Evolutionary conservation across 1,140 invertebrate species (phyloP).

Genomic region (Calliopsis andreniformis): DNA sequence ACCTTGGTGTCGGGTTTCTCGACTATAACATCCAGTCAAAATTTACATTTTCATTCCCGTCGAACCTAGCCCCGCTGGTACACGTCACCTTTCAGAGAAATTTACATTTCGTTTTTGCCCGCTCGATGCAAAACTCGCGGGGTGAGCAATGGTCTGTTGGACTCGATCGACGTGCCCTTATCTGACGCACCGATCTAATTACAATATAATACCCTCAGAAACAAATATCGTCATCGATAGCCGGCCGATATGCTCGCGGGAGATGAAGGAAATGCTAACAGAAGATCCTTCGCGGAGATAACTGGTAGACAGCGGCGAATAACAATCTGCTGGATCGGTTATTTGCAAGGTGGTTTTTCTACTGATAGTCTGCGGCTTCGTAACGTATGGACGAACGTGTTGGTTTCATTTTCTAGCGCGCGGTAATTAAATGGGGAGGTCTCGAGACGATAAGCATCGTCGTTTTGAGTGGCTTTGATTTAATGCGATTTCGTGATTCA

Average conservation of each 20-base stretch:
- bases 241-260: neutral
- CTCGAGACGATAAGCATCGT: too few relatives aligned
- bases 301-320: neutral
- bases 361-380: neutral
- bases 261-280: neutral
- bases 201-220: slow-evolving; percentile 18
- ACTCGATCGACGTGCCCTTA: neutral
- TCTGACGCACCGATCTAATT: slow-evolving; percentile 36
- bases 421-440: neutral
- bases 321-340: neutral
- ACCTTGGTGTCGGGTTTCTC: slow-evolving; percentile 32
- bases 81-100: slow-evolving; percentile 2
- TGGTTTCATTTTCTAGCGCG: neutral
- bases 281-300: neutral
- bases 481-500: too few relatives aligned
- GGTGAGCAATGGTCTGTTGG: neutral
- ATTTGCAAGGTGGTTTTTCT: neutral
- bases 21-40: slow-evolving; percentile 16
- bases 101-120: slow-evolving; percentile 29
- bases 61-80: neutral
- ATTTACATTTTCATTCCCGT: slow-evolving; percentile 36
- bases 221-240: slow-evolving; percentile 30
- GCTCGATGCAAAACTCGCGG: neutral
- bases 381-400: neutral
- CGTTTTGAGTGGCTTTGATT: too few relatives aligned